Evolutionary conservation across 2,113 vertebrate genomes (phyloP).

Genomic region (Xiphophorus hellerii): DNA sequence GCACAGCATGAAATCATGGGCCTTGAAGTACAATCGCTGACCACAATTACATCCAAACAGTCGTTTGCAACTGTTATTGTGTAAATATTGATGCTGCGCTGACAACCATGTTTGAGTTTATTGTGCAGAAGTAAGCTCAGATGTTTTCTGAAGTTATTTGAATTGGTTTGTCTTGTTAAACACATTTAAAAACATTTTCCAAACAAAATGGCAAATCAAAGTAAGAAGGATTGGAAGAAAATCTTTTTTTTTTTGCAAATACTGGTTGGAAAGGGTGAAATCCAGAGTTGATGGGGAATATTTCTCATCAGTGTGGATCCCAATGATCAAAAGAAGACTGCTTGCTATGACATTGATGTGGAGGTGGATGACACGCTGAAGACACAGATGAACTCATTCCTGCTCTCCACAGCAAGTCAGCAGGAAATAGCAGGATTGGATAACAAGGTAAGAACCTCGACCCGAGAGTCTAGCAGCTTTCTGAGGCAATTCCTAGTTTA

Average conservation of each 20-base stretch:
- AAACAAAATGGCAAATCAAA: background rate
- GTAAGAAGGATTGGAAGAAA: background rate
- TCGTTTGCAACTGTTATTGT: background rate
- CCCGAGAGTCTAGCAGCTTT: background rate
- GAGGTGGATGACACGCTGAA: constrained; percentile 98
- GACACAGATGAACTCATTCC: constrained; percentile 99
- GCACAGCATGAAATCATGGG: background rate
- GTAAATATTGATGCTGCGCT: background rate
- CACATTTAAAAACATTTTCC: no score
- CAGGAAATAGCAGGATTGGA: constrained; percentile 98
- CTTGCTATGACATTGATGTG: constrained; percentile 99
- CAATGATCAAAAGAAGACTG: constrained; percentile 99
- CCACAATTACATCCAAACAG: background rate
- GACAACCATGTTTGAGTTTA: background rate
- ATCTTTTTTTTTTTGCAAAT: background rate
- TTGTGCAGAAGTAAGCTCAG: background rate
- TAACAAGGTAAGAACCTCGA: constrained; percentile 87
- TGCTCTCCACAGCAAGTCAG: constrained; percentile 97
- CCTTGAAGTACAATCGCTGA: background rate
- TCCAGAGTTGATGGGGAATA: background rate
- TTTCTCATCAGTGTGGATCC: constrained; percentile 88
- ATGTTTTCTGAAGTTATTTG: background rate
- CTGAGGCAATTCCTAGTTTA: background rate
- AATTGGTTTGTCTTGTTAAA: no score
- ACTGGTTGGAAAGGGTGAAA: background rate